Conservation (phyloP, 2,888 invertebrate genomes). For the Amorpha juglandis region DNA sequence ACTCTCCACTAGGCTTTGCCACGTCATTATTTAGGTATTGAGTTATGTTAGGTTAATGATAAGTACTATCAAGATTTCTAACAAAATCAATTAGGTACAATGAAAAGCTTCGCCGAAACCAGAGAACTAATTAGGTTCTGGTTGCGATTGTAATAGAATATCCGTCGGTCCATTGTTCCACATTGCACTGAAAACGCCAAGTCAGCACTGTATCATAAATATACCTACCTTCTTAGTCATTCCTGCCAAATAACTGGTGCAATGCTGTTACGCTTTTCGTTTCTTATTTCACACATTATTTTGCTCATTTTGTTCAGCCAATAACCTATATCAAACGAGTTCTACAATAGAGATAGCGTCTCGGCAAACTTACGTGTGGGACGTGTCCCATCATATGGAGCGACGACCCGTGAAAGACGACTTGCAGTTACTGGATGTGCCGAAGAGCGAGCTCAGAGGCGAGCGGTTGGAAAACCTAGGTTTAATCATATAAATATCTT, state of each 20-base stretch:
- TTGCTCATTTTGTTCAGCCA: not conserved
- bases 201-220: not conserved
- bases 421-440: not conserved
- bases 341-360: not conserved
- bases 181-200: not conserved
- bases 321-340: not conserved
- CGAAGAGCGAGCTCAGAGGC: not conserved
- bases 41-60: too few species aligned
- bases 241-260: not conserved
- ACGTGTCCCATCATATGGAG: not conserved
- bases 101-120: too few species aligned
- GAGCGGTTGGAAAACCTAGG: not conserved
- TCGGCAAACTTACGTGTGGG: not conserved
- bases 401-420: not conserved
- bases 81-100: too few species aligned
- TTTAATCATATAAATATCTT: not conserved
- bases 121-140: not conserved
- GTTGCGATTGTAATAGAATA: not conserved
- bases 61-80: too few species aligned
- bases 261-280: not conserved
- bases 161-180: not conserved
- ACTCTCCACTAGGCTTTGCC: too few species aligned
- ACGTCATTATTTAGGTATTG: too few species aligned
- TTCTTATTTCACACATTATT: not conserved
- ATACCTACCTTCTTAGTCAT: not conserved